Evolutionary conservation across 2,888 invertebrate species (phyloP), one percentile per base, ranked within the genome.

Genomic region (Nemoura dubitans): DNA sequence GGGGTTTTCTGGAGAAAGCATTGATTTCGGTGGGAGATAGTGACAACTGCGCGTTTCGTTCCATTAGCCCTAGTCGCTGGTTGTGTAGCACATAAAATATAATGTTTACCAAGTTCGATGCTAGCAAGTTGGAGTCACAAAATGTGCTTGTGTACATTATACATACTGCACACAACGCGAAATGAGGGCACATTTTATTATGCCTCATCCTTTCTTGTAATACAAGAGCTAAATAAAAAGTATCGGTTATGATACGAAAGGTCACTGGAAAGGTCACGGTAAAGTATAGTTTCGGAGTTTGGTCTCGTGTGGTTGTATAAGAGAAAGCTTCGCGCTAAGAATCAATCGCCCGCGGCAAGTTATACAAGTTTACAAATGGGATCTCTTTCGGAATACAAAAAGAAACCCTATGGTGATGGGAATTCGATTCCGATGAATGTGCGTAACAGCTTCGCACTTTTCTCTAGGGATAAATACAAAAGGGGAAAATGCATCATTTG

Each of bases 391-490:
- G 59, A 59, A 59, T 59, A 59, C 59, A 21, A 16, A 10, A 59
- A 59, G 59, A 78, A 28, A 78, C 5, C 78, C 27, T 26, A 25
- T 78, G 21, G 26, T 26, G 81, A 29, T 81, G n/a, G 29, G 29
- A 30, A 81, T 81, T 81, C 29, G 29, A 81, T 30, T 81, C n/a
- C 78, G 10, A 27, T 78, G 78, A 78, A 78, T 21, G 28, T 27
- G n/a, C 7, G 27, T 26, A 26, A 78, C 78, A 21, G 78, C 78
- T 16, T 78, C 78, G 81, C 28, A 81, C 29, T 81, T 81, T 81
- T 81, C 81, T 81, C 81, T 6, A 1, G 81, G 81, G 81, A 30
- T 30, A 81, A 30, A 81, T 81, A 29, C 26, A 81, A 81, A 29
- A 30, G 30, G n/a, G 29, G n/a, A 14, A 81, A 81, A 78, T 78